Percentiles rank a stretch among this genome's conserved stretches.
Conservation (phyloP, 2,113 vertebrate species). For the Ctenomys sociabilis region DNA sequence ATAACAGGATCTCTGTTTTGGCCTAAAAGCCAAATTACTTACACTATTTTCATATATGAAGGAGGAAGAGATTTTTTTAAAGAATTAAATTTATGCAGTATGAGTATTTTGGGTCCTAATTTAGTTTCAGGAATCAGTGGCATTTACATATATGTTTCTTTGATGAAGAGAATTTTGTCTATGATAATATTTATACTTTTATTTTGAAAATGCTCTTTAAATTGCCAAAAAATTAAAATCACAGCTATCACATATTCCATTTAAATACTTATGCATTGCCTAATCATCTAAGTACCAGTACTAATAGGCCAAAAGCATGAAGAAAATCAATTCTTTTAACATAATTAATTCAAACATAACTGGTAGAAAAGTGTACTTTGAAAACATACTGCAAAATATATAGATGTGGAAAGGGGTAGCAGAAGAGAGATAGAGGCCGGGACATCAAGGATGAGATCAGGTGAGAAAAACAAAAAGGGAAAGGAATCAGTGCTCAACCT, state of each 20-base stretch:
- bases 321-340: constrained; percentile 4
- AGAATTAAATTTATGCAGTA: constrained; percentile 2
- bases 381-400: background rate
- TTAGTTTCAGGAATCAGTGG: constrained; percentile 46
- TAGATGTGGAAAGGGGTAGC: too few species aligned
- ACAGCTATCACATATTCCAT: constrained; percentile 3
- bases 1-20: background rate
- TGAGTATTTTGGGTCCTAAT: constrained; percentile 15
- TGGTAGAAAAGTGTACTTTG: background rate
- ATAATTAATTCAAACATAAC: constrained; percentile 32
- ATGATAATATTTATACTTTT: constrained; percentile 16
- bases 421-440: background rate
- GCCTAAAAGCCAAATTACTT: constrained; percentile 37
- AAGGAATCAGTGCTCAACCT: background rate
- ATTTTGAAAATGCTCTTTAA: constrained; percentile 55
- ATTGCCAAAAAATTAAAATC: constrained; percentile 51
- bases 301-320: background rate
- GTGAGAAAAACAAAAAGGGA: background rate
- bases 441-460: background rate
- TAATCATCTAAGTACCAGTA: background rate
- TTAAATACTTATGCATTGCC: constrained; percentile 5
- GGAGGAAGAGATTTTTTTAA: background rate
- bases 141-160: background rate
- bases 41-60: constrained; percentile 41
- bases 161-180: constrained; percentile 6